Base-by-base conservation (phyloP, 2,888 invertebrate species). In the Phalera bucephala region DNA sequence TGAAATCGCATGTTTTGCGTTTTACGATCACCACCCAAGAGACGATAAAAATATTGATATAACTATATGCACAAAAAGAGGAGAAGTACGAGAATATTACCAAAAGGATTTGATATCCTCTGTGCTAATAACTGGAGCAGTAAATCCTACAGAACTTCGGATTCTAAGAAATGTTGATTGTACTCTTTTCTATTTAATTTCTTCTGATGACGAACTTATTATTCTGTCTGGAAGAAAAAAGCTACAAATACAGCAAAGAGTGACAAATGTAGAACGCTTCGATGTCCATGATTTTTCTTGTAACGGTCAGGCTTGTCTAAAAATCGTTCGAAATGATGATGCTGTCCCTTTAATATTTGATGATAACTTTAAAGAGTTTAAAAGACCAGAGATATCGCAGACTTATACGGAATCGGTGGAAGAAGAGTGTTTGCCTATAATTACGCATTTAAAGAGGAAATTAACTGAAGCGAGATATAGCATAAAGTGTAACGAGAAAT, bases 11-110 rank as follows among this genome's bases (percentile, higher is more conserved):
- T 77, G 83, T 62, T 88, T 76, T 44, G 69, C 66, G 1, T 75
- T 86, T 13, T 80, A 80, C 45, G 87, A 88, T 44, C 48, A 77
- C 22, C 83, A 88, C 47, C 87, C 88, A 3, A 58, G 52, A 35
- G 75, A 75, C 34, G 31, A 43, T 5, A 75, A 59, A 31, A 40
- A 39, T 7, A 58, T 82, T 37, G 88, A 89, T 54, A 47, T 89
- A 31, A 67, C 59, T 10, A 36, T 86, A 42, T 80, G 79, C 41
- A 82, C 84, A 1, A 52, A 49, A 35, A 47, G 47, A 4, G 80
- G 80, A 7, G 78, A 80, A 62, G 46, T 88, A 2, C 67, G 65
- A 33, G 88, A 88, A 46, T 80, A 71, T 59, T 79, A 61, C 28
- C 61, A 79, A 35, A 58, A 78, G 31, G 72, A 79, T 47, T 36